These are phyloP conservation scores for Pteropus rufus DNA, from an alignment of 2,797 vertebrate genomes.

Conservation along the genomic window DNA sequence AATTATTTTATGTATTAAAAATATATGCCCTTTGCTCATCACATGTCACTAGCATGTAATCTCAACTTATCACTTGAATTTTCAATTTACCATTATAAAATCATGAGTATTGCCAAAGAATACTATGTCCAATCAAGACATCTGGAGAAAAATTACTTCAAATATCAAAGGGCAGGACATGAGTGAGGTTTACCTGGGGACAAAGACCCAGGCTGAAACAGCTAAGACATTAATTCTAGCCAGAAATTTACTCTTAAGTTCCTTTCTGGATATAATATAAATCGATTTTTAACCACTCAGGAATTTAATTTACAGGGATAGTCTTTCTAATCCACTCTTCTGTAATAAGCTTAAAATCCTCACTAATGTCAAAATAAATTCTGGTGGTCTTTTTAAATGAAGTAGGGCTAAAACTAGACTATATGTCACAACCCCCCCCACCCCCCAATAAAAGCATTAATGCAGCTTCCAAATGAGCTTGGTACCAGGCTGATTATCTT, in stretches of 20 bases:
- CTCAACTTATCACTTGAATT: neutral
- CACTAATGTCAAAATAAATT: neutral
- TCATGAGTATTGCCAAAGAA: neutral
- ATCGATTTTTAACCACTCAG: neutral
- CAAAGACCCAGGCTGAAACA: neutral
- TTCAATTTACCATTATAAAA: neutral
- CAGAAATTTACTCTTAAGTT: neutral
- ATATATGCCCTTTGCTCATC: neutral
- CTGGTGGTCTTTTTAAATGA: neutral
- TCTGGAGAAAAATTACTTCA: neutral
- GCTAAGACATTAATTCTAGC: neutral
- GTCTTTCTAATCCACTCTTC: neutral
- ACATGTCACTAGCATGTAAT: neutral
- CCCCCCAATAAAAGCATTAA: conserved; percentile 4
- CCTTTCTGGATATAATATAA: neutral
- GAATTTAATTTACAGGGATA: neutral
- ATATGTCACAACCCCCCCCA: neutral
- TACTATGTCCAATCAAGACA: neutral
- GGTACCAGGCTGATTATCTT: neutral
- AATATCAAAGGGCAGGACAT: neutral
- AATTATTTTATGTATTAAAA: neutral
- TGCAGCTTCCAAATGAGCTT: neutral
- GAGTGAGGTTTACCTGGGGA: neutral
- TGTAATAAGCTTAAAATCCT: neutral
- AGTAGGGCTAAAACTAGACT: neutral